Evolutionary conservation across 1,140 invertebrate species (phyloP), one percentile per base, ranked within the genome.

Genomic region (Zaprionus kolodkinae): DNA sequence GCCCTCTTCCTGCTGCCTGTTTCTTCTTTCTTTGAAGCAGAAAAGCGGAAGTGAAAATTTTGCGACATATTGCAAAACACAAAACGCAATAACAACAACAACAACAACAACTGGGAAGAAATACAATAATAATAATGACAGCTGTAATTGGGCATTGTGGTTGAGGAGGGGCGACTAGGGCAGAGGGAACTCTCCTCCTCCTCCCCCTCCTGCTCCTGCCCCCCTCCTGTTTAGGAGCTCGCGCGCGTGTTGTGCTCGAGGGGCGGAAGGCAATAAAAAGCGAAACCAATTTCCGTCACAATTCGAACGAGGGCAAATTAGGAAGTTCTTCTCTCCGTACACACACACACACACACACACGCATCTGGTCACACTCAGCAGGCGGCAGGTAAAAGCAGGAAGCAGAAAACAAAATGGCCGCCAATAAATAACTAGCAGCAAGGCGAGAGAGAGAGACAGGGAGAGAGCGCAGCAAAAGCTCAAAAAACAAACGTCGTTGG

Each of bases 231-330:
- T n/a, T 45, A 15, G 17, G 45, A 17, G 21, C 21, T 1, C 21
- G 21, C 21, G 48, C 12, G 59, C 15, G 30, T 27, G 11, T n/a
- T 17, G 15, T 25, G 38, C 12, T 66, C 10, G 15, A 36, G 33
- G 55, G n/a, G 27, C n/a, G 33, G 55, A 35, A 57, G 55, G n/a
- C 43, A 61, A 62, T 62, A 56, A 69, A 74, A 74, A 76, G 40
- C 77, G 84, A 80, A 88, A 84, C 80, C 84, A 72, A 76, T 76
- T 76, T 76, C 73, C 69, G 73, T 76, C 68, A 76, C 73, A 76
- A 72, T 76, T 76, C 84, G 77, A 87, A 88, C 69, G 65, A 88
- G 70, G 70, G 88, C 84, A 87, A 87, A 87, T 87, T 87, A 87
- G 84, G 77, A 83, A 60, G 60, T 48, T 45, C n/a, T n/a, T n/a